Evolutionary conservation across 92 coral and sea anemone species (phyloP), one percentile per base, ranked within the genome.

Genomic region (Bergia sp.): DNA sequence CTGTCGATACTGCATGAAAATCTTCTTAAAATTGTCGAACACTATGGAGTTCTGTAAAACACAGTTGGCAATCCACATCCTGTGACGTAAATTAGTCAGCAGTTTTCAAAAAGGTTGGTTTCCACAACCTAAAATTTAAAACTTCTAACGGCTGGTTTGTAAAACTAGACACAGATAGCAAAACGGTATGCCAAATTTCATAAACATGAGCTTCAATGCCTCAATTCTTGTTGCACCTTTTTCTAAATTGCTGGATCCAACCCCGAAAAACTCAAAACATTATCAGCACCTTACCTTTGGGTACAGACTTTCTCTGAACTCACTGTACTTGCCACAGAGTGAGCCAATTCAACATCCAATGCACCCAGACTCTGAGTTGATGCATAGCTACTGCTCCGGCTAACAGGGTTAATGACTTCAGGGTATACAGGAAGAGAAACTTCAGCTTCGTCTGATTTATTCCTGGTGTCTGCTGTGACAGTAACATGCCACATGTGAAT

Each of bases 401-500:
- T 87, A n/a, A 94, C 71, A 0, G 94, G 88, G 53, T 87, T 89
- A 45, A 85, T 73, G 64, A 94, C 93, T 83, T 95, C 98, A 9
- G 98, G 96, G 73, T 93, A 95, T 18, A 80, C 85, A 42, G 87
- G 87, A 49, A 84, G 47, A 29, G 96, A 75, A 38, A 93, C 50
- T 7, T 92, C 89, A 2, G 89, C 94, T 7, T 81, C 87, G 36
- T 91, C 95, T 36, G 88, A 91, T 49, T 86, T 94, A 39, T 76
- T 36, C n/a, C 81, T 90, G 4, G 85, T 75, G 69, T 93, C 98
- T 49, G 98, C 98, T 20, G 98, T 95, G 44, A 95, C 95, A 37
- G 94, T 92, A 67, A 95, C 96, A 61, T 93, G 94, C 98, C 98
- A 95, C 98, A 95, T 95, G 90, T 95, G 94, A 66, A 95, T 88